Conservation (phyloP, 2,797 vertebrate species). For the Sebastolobus alascanus region DNA sequence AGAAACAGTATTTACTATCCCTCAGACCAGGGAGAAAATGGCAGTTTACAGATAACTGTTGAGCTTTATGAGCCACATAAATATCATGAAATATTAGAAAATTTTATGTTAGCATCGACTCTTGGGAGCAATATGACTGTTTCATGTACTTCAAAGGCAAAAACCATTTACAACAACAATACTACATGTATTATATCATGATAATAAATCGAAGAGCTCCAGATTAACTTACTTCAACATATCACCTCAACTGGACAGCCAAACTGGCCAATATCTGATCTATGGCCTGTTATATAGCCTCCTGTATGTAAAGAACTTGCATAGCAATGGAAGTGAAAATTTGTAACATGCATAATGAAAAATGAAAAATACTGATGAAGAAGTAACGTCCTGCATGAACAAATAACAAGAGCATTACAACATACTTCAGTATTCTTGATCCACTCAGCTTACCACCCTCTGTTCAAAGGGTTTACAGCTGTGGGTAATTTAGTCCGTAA, state of each 20-base stretch:
- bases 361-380: neutral
- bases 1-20: constrained; percentile 70
- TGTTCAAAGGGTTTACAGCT: constrained; percentile 14
- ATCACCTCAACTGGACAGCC: constrained; percentile 15
- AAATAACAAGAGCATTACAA: neutral
- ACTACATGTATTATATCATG: constrained; percentile 25
- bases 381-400: neutral
- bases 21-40: constrained; percentile 63
- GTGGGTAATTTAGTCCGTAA: neutral
- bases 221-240: constrained; percentile 12
- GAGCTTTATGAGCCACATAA: constrained; percentile 66
- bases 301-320: neutral
- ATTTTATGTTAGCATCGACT: constrained; percentile 54
- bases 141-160: constrained; percentile 51
- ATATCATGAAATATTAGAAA: constrained; percentile 63
- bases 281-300: neutral
- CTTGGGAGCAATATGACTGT: constrained; percentile 40
- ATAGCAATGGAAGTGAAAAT: neutral
- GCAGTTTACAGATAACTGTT: constrained; percentile 65
- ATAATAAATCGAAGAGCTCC: constrained; percentile 25
- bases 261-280: neutral
- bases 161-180: constrained; percentile 41
- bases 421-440: neutral
- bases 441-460: neutral
- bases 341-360: no score